Evolutionary conservation across 2,797 vertebrate species (phyloP), one percentile per base, ranked within the genome.

Genomic region (Botia kubotai): DNA sequence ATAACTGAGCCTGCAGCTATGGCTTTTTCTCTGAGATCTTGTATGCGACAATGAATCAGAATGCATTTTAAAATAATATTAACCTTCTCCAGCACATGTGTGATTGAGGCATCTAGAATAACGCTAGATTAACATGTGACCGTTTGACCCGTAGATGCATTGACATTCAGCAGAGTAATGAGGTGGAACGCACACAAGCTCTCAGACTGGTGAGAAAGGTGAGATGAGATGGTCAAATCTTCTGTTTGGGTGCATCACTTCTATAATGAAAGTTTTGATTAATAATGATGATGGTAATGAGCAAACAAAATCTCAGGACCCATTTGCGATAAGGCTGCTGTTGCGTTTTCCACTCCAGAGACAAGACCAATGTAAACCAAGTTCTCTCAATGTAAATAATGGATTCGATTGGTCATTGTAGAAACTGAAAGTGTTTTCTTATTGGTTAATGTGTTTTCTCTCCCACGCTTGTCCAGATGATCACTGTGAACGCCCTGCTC

Each of bases 81-180:
- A 7, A 11, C 6, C 4, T 11, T 23, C 1, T 14, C 19, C 19
- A 73, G 39, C 21, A 16, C 39, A 26, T 65, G 17, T 46, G 50
- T 69, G 21, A 43, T 23, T 21, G 6, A 7, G n/a, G 14, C 65
- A 67, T 26, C 21, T 23, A 29, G 26, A 36, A 14, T 17, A 14
- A 33, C 33, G 4, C 4, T 3, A 29, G 29, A 17, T 14, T 46
- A 17, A 48, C 63, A 19, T 72, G 2, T 36, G 33, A 71, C 12
- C 6, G 72, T 63, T 60, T 72, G 73, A 82, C 81, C 36, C 88
- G 87, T 88, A 99, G 98, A 92, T 99, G 97, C 92, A 99, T 99
- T 89, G 98, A 99, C 90, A 99, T 99, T 92, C 98, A 99, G 84
- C 98, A 99, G 91, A 99, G 98, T 93, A 99, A 99, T 66, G 98